phyloP scores from a whole-genome alignment of 2,888 invertebrate species.

The Hypercompe scribonia region DNA sequence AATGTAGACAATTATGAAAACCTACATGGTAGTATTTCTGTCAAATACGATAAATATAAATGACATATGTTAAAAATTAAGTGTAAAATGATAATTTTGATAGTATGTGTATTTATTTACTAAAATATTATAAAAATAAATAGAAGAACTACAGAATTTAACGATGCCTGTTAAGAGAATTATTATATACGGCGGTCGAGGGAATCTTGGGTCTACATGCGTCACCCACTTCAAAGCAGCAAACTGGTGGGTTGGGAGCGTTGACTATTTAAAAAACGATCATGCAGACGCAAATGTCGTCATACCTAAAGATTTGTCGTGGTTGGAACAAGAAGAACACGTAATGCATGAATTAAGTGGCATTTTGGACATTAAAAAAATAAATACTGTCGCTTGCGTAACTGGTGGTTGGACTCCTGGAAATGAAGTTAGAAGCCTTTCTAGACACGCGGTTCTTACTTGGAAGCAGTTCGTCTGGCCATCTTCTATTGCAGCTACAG shows the following conservation, averaged over 20 bases:
- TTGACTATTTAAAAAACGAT: slow-evolving; percentile 94
- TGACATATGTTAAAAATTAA: neutral
- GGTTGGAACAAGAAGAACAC: slow-evolving; percentile 92
- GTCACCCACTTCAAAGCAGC: slow-evolving; percentile 95
- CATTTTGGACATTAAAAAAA: slow-evolving; percentile 91
- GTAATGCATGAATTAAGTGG: slow-evolving; percentile 90
- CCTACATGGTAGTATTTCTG: neutral
- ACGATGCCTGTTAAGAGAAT: slow-evolving; percentile 89
- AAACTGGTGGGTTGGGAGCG: slow-evolving; percentile 96
- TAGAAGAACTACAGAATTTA: neutral
- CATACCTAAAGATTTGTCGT: slow-evolving; percentile 91
- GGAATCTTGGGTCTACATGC: slow-evolving; percentile 96
- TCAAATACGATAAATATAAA: neutral
- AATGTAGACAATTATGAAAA: neutral
- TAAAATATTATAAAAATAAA: neutral
- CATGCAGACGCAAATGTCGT: slow-evolving; percentile 96
- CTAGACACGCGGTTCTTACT: slow-evolving; percentile 97
- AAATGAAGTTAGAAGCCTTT: slow-evolving; percentile 95
- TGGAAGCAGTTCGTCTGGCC: slow-evolving; percentile 99
- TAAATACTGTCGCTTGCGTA: slow-evolving; percentile 98
- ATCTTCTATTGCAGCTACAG: slow-evolving; percentile 94
- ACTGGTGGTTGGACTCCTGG: slow-evolving; percentile 99
- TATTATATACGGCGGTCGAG: slow-evolving; percentile 97
- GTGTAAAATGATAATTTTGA: neutral
- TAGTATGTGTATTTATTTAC: neutral